Conservation (phyloP, 2,797 vertebrate genomes). For the Rhinatrema bivittatum region DNA sequence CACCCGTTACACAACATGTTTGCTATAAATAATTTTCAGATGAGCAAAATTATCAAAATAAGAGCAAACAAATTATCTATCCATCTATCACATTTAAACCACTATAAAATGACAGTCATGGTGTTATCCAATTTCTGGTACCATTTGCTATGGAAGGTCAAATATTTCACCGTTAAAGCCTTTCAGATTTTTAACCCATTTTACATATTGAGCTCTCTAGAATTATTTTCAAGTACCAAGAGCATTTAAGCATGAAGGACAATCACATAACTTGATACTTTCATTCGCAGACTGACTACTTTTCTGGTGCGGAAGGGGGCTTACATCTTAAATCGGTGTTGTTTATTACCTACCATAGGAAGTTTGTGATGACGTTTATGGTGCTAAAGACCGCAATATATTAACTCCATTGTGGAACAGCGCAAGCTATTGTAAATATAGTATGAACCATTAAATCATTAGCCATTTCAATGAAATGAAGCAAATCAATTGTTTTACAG, state of each 20-base stretch:
- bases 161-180: conserved; percentile 40
- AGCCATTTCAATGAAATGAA: conserved; percentile 71
- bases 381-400: conserved; percentile 59
- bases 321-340: conserved; percentile 45
- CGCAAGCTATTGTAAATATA: conserved; percentile 63
- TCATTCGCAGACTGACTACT: conserved; percentile 59
- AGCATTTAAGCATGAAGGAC: conserved; percentile 58
- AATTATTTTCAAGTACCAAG: conserved; percentile 51
- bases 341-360: conserved; percentile 52
- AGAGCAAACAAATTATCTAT: no score
- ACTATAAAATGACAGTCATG: no score
- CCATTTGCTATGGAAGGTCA: conserved; percentile 44
- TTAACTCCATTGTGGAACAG: conserved; percentile 56
- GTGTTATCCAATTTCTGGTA: no score
- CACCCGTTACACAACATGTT: no score
- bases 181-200: conserved; percentile 44
- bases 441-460: conserved; percentile 64
- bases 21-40: no score
- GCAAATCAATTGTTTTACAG: conserved; percentile 62
- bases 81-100: no score
- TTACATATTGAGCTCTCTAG: conserved; percentile 56
- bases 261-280: conserved; percentile 55
- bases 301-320: conserved; percentile 22
- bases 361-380: conserved; percentile 67
- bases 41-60: no score